Conservation (phyloP, 1,140 invertebrate species). For the Acromyrmex charruanus region DNA sequence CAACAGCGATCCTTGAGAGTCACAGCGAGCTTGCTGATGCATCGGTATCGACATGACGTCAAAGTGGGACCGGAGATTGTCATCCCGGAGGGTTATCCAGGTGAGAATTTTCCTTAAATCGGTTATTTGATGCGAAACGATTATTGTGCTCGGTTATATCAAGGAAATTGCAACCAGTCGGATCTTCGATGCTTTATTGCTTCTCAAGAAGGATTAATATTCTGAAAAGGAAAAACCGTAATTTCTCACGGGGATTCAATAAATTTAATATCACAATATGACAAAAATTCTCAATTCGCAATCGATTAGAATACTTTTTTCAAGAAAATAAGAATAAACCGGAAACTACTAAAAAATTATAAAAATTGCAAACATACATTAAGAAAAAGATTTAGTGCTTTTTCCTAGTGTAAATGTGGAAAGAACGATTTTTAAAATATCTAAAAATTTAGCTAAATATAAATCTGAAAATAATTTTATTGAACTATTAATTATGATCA, state of each 20-base stretch:
- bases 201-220: not conserved
- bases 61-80: conserved; percentile 86
- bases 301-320: not conserved
- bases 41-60: conserved; percentile 85
- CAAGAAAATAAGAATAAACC: not conserved
- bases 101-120: conserved; percentile 73
- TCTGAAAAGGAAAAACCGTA: not conserved
- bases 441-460: no score
- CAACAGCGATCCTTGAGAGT: conserved; percentile 85
- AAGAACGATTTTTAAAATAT: no score
- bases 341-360: not conserved
- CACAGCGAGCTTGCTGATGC: conserved; percentile 83
- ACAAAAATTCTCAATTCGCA: not conserved
- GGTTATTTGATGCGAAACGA: conserved; percentile 28
- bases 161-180: conserved; percentile 8
- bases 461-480: no score
- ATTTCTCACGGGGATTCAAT: not conserved
- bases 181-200: not conserved
- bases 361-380: not conserved
- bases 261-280: not conserved
- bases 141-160: not conserved
- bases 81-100: conserved; percentile 85
- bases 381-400: no score
- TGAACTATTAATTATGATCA: no score
- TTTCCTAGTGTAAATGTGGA: no score